phyloP scores from a whole-genome alignment of 2,888 invertebrate genomes.

The Ptychoptera contaminata region DNA sequence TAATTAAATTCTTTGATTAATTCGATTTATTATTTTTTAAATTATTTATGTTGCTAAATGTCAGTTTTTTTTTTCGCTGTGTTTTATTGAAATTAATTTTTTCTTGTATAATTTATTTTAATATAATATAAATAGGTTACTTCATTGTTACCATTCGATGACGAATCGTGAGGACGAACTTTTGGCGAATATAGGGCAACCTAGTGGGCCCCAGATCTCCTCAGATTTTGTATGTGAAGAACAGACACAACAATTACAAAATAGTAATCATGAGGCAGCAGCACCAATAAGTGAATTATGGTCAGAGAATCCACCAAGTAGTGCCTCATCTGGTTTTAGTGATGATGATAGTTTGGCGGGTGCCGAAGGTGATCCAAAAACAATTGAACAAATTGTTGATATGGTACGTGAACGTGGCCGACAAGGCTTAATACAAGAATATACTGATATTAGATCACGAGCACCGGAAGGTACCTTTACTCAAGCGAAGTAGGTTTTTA shows the following conservation, averaged over 20 bases:
- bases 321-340: slow-evolving; percentile 69
- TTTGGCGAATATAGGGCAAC: slow-evolving; percentile 31
- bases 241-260: slow-evolving; percentile 30
- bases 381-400: slow-evolving; percentile 45
- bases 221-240: slow-evolving; percentile 14
- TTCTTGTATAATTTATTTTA: slow-evolving; percentile 12
- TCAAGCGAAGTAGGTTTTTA: slow-evolving; percentile 59
- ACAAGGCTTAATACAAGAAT: slow-evolving; percentile 71
- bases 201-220: slow-evolving; percentile 13
- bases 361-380: slow-evolving; percentile 49
- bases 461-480: slow-evolving; percentile 79
- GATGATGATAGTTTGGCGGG: slow-evolving; percentile 78
- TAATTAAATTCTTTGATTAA: not conserved
- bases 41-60: too few species aligned
- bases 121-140: slow-evolving; percentile 30
- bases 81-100: not conserved
- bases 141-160: slow-evolving; percentile 64
- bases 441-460: slow-evolving; percentile 69
- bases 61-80: not conserved
- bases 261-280: slow-evolving; percentile 24
- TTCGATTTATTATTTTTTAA: not conserved
- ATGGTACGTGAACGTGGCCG: slow-evolving; percentile 57
- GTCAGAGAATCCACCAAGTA: slow-evolving; percentile 48
- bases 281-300: slow-evolving; percentile 23
- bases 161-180: slow-evolving; percentile 50